Evolutionary conservation across 2,888 invertebrate species (phyloP), one percentile per base, ranked within the genome.

Genomic region (Beris morrisii): DNA sequence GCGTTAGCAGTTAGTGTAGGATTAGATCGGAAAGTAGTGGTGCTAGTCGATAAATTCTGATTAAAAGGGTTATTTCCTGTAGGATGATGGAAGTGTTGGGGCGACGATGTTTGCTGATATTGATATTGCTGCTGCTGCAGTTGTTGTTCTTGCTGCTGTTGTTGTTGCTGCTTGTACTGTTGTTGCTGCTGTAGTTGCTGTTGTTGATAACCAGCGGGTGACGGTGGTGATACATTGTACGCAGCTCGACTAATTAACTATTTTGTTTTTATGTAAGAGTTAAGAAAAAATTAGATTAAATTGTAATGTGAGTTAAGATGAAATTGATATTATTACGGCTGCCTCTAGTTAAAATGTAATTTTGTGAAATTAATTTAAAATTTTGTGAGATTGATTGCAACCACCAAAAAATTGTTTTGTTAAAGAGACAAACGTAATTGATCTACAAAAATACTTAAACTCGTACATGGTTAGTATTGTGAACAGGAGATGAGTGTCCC

Each of bases 1-100:
- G 81, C 76, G 71, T 81, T 81, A 70, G 80, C 81, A 70, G 81
- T 81, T 76, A 81, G 72, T 73, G 78, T 80, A 32, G 79, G 80
- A 73, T 80, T 80, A 75, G 79, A 74, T 70, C 79, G 75, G 71
- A 77, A 80, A 59, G 65, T 69, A 28, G 52, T 46, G 4, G 65
- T 46, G 45, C 12, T 58, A 5, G 38, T 57, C 50, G 65, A 52
- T 54, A 38, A n/a, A 30, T 64, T 44, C 45, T 55, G 53, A 64
- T 64, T 55, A 32, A 50, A 45, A 31, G 54, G 4, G 13, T 53
- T 63, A 55, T 53, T 69, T 3, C 61, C 31, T 28, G 57, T 15
- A 43, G 67, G 67, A 64, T 67, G 61, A 44, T 67, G 69, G 48
- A 67, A 67, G 54, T 80, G 72, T n/a, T 80, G 79, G 50, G 80